Percentiles rank a stretch among this genome's conserved stretches.
Evolutionary conservation across 2,797 vertebrate species (phyloP).

Genomic region (Sebastiscus tertius): DNA sequence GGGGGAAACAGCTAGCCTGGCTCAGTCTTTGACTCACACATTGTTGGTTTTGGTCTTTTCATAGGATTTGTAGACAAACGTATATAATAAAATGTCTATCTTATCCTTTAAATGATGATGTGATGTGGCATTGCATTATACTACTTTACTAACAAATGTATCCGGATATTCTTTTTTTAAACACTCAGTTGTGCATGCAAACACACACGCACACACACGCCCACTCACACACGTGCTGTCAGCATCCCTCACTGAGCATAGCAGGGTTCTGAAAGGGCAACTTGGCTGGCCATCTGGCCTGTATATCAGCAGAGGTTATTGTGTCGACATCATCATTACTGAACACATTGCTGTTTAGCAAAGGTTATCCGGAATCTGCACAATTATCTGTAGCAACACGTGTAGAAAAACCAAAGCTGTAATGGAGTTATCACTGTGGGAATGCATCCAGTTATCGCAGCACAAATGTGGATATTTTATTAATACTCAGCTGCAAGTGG

Average conservation of each 20-base stretch:
- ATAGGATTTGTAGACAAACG: background rate
- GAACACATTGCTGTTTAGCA: constrained; percentile 76
- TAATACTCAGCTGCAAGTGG: background rate
- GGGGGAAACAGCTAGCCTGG: too few relatives aligned
- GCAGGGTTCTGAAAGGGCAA: constrained; percentile 78
- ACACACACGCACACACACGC: constrained; percentile 25
- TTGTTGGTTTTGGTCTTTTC: too few relatives aligned
- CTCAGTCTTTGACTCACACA: too few relatives aligned
- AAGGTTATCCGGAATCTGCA: constrained; percentile 71
- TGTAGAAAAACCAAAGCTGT: constrained; percentile 25
- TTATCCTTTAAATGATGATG: background rate
- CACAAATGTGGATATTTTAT: background rate
- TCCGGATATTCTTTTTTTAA: background rate
- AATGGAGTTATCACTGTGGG: constrained; percentile 24
- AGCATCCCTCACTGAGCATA: constrained; percentile 63
- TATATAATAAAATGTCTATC: background rate
- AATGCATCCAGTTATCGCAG: background rate
- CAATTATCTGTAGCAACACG: constrained; percentile 64
- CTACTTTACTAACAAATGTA: background rate
- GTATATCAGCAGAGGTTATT: constrained; percentile 79
- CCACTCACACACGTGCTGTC: constrained; percentile 46
- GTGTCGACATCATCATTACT: constrained; percentile 81
- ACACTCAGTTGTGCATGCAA: constrained; percentile 2
- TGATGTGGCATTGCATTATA: background rate
- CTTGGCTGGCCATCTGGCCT: constrained; percentile 80